These are phyloP conservation scores for Rosalia funebris DNA, from an alignment of 2,888 invertebrate species.

Conservation along the genomic window DNA sequence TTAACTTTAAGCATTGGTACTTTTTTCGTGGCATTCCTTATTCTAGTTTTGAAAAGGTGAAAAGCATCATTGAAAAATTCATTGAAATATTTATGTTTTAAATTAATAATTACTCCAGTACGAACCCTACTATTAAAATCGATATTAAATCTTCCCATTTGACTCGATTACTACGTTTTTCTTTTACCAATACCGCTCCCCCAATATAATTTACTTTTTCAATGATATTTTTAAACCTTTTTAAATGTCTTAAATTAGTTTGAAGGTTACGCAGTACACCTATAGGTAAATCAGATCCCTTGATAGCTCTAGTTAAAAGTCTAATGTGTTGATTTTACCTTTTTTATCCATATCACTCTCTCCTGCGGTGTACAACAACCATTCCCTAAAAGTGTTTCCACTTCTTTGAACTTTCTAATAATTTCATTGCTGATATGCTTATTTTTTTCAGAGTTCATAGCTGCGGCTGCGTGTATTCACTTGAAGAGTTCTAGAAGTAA, in stretches of 20 bases:
- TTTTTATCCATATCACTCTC: constrained; percentile 1
- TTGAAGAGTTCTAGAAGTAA: neutral
- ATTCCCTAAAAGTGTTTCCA: constrained; percentile 1
- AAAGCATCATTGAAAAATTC: constrained; percentile 17
- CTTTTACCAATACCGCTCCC: neutral
- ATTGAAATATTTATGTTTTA: constrained; percentile 14
- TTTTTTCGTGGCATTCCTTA: constrained; percentile 8
- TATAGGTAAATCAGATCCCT: constrained; percentile 5
- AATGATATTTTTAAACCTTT: constrained; percentile 1
- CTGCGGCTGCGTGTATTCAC: neutral
- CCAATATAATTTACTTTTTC: neutral
- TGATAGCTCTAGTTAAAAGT: constrained; percentile 1
- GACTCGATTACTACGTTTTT: neutral
- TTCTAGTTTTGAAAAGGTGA: constrained; percentile 15
- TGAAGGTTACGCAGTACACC: neutral
- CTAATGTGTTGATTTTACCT: constrained; percentile 11
- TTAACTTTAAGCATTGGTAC: constrained; percentile 13
- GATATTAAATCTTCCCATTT: neutral
- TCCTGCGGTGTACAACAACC: neutral
- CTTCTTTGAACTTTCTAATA: neutral
- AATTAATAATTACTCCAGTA: constrained; percentile 23
- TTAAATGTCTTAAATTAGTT: constrained; percentile 8
- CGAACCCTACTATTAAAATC: constrained; percentile 20
- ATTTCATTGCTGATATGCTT: neutral
- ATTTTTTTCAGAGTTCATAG: neutral